Percentiles rank a stretch among this genome's conserved stretches.
These are phyloP conservation scores for Limnephilus auricula DNA, from an alignment of 2,888 invertebrate species.

Conservation along the genomic window DNA sequence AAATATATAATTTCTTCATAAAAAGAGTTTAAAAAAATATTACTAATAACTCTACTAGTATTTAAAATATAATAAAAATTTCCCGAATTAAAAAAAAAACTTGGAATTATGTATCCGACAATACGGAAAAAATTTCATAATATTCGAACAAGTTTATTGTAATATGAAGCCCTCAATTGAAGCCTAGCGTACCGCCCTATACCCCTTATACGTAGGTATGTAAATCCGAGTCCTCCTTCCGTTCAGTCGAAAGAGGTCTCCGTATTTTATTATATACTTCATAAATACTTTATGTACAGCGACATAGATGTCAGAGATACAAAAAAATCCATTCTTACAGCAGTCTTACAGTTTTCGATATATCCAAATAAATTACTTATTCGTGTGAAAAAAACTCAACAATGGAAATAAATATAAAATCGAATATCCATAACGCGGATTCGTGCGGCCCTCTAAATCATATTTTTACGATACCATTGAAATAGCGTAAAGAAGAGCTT, in stretches of 20 bases:
- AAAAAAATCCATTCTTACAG: neutral
- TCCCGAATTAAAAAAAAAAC: too few species aligned
- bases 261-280: neutral
- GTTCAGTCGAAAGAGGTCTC: neutral
- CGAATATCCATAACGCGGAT: slow-evolving; percentile 24
- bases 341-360: neutral
- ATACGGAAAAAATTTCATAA: too few species aligned
- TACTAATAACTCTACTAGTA: too few species aligned
- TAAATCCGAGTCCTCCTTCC: neutral
- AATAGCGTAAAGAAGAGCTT: slow-evolving; percentile 17
- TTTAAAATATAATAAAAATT: too few species aligned
- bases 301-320: neutral
- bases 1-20: too few species aligned
- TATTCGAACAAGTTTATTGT: too few species aligned
- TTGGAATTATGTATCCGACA: neutral
- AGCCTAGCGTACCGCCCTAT: neutral
- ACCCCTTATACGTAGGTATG: neutral
- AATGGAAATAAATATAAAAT: slow-evolving; percentile 25
- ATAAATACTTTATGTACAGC: neutral
- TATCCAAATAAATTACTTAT: slow-evolving; percentile 10
- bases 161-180: neutral
- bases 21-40: too few species aligned
- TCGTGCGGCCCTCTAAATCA: slow-evolving; percentile 25
- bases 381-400: neutral
- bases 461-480: slow-evolving; percentile 41